phyloP scores from a whole-genome alignment of 2,797 vertebrate species.

The Alcedo quadribrachys region DNA sequence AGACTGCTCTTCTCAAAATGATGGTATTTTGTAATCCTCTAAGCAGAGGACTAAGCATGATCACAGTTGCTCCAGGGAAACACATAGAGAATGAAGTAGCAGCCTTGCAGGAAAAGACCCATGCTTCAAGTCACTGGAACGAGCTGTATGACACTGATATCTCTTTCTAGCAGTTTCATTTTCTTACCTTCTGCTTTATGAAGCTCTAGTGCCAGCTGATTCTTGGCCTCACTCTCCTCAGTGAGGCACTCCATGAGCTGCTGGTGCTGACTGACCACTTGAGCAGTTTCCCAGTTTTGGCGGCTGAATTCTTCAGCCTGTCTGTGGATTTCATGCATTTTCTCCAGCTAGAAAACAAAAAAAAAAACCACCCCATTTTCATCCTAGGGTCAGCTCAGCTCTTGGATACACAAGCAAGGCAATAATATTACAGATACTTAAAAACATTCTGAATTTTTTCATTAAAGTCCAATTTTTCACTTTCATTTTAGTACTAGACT shows the following conservation, averaged over 20 bases:
- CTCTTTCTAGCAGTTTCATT: not conserved
- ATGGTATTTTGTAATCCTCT: not conserved
- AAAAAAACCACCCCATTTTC: not conserved
- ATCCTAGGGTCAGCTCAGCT: not conserved
- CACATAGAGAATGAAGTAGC: not conserved
- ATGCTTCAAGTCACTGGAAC: not conserved
- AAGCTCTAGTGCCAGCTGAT: slow-evolving; percentile 85
- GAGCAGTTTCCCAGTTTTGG: slow-evolving; percentile 80
- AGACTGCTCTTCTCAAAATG: not conserved
- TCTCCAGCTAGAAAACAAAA: slow-evolving; percentile 81
- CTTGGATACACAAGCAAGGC: not conserved
- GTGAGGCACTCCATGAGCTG: slow-evolving; percentile 84
- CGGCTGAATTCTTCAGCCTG: slow-evolving; percentile 84
- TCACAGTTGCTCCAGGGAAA: not conserved
- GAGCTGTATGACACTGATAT: not conserved
- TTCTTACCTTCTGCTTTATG: slow-evolving; percentile 91
- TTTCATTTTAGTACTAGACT: not conserved
- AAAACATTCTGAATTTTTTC: not conserved
- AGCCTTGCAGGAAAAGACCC: not conserved
- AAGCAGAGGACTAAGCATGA: not conserved
- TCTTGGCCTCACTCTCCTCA: slow-evolving; percentile 83
- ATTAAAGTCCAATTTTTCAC: not conserved
- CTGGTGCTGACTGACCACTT: slow-evolving; percentile 85
- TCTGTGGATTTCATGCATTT: slow-evolving; percentile 82
- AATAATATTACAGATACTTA: not conserved